Percentiles rank a stretch among this genome's conserved stretches.
Conservation (phyloP, 1,140 invertebrate species). For the Orius laevigatus region DNA sequence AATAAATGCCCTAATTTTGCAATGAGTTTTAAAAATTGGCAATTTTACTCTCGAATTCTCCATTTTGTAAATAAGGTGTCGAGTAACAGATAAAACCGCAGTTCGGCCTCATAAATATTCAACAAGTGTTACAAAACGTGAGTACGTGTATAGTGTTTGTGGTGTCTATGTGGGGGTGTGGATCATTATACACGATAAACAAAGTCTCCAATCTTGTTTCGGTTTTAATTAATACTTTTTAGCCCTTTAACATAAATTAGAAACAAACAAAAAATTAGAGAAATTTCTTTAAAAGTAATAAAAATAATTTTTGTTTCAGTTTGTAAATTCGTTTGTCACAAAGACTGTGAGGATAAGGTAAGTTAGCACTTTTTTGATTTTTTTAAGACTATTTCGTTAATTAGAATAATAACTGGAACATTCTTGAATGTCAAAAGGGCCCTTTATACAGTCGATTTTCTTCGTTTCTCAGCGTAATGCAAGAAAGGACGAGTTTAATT, state of each 20-base stretch:
- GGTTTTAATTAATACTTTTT: slow-evolving; percentile 4
- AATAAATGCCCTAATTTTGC: not conserved
- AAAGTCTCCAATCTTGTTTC: not conserved
- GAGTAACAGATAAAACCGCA: too few species aligned
- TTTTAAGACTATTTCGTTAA: not conserved
- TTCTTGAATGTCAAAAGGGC: too few species aligned
- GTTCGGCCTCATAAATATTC: too few species aligned
- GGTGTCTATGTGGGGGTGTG: too few species aligned
- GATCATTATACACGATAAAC: not conserved
- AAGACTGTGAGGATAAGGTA: slow-evolving; percentile 59
- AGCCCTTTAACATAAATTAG: not conserved
- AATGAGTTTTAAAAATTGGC: not conserved
- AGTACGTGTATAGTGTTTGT: not conserved
- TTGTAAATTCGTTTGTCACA: slow-evolving; percentile 63
- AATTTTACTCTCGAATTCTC: not conserved
- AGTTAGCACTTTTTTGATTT: slow-evolving; percentile 23
- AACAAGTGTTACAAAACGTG: not conserved
- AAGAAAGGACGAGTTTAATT: too few species aligned
- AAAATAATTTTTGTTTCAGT: slow-evolving; percentile 37
- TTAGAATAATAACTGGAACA: too few species aligned
- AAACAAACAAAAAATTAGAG: not conserved
- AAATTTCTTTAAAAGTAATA: slow-evolving; percentile 9
- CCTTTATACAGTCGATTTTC: too few species aligned
- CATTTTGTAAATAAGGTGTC: too few species aligned
- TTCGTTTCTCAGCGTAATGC: too few species aligned